phyloP scores from a whole-genome alignment of 2,888 invertebrate species.

The Drosophila nigritarsus region DNA sequence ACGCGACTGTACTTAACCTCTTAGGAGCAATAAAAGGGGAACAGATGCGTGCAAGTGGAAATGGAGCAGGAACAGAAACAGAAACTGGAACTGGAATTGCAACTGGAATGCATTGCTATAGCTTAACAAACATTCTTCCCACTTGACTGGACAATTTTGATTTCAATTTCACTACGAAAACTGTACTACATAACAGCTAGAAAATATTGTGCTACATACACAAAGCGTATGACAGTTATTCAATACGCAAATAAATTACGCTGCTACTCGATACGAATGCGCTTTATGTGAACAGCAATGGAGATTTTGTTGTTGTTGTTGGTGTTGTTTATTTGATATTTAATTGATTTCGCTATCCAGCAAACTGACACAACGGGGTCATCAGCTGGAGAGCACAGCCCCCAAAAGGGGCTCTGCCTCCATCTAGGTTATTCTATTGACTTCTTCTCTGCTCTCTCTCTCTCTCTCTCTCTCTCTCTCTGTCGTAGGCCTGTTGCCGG shows the following conservation, averaged over 20 bases:
- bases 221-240: conserved; percentile 47
- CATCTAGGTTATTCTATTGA: conserved; percentile 7
- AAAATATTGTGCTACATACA: background rate
- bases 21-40: background rate
- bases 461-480: background rate
- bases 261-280: conserved; percentile 22
- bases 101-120: conserved; percentile 40
- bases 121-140: conserved; percentile 27
- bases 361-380: conserved; percentile 56
- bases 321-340: conserved; percentile 46
- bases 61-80: too few species aligned
- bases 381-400: conserved; percentile 38
- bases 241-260: conserved; percentile 55
- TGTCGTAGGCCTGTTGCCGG: background rate
- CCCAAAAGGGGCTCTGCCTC: conserved; percentile 36
- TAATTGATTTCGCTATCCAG: conserved; percentile 56
- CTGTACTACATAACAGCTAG: conserved; percentile 47
- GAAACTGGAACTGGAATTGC: conserved; percentile 8
- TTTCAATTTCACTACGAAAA: conserved; percentile 64
- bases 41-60: background rate
- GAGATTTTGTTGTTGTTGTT: conserved; percentile 38
- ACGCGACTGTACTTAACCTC: conserved; percentile 67
- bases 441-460: background rate
- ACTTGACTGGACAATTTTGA: conserved; percentile 56
- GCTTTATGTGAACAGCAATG: conserved; percentile 31